Evolutionary conservation across 2,888 invertebrate species (phyloP).

Genomic region (Scrobipalpa costella): DNA sequence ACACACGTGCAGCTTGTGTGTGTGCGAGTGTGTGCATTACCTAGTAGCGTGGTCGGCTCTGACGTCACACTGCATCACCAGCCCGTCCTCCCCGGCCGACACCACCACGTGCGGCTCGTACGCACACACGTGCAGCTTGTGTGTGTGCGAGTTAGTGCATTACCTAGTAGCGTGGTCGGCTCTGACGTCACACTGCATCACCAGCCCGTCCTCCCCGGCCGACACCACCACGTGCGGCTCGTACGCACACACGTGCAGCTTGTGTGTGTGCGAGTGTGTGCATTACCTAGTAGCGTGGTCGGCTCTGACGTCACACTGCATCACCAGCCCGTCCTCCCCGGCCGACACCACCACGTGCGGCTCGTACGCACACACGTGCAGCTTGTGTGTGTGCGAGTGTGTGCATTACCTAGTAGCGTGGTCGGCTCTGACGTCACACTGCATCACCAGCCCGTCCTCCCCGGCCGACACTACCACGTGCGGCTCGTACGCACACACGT

Average conservation of each 20-base stretch:
- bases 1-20: slow-evolving; percentile 92
- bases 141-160: slow-evolving; percentile 87
- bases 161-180: slow-evolving; percentile 78
- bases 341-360: slow-evolving; percentile 91
- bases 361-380: slow-evolving; percentile 87
- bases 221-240: slow-evolving; percentile 90
- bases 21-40: slow-evolving; percentile 85
- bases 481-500: slow-evolving; percentile 87
- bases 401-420: slow-evolving; percentile 81
- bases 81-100: slow-evolving; percentile 94
- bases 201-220: slow-evolving; percentile 93
- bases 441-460: slow-evolving; percentile 91
- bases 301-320: slow-evolving; percentile 90
- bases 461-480: slow-evolving; percentile 92
- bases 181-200: slow-evolving; percentile 91
- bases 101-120: slow-evolving; percentile 89
- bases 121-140: slow-evolving; percentile 90
- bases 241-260: slow-evolving; percentile 88
- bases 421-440: slow-evolving; percentile 89
- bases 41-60: slow-evolving; percentile 83
- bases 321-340: slow-evolving; percentile 93
- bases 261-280: slow-evolving; percentile 90
- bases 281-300: slow-evolving; percentile 80
- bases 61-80: slow-evolving; percentile 90
- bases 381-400: slow-evolving; percentile 91